These are phyloP conservation scores for Alligator mississippiensis DNA, from an alignment of 2,113 vertebrate species.

Conservation along the genomic window DNA sequence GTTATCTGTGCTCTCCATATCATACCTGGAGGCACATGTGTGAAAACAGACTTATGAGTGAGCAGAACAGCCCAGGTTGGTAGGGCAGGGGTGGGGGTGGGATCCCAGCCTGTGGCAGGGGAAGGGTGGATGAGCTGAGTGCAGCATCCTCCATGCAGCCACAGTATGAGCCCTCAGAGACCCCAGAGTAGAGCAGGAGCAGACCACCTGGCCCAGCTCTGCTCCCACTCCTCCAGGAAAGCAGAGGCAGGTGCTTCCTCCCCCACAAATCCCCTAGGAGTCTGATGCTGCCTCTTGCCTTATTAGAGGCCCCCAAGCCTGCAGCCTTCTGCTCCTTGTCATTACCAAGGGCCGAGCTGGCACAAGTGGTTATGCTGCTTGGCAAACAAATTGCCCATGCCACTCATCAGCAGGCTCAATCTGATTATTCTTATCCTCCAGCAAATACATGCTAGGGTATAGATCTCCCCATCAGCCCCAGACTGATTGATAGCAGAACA, in stretches of 20 bases:
- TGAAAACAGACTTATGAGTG: background rate
- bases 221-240: background rate
- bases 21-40: conserved; percentile 78
- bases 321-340: too few relatives aligned
- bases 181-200: background rate
- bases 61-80: background rate
- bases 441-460: background rate
- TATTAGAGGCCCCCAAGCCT: too few relatives aligned
- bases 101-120: background rate
- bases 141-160: too few relatives aligned
- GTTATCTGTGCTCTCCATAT: conserved; percentile 84
- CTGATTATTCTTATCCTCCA: background rate
- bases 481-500: background rate
- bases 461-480: background rate
- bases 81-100: background rate
- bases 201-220: background rate
- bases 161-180: too few relatives aligned
- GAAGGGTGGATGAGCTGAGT: background rate
- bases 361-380: background rate
- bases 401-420: too few relatives aligned
- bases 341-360: background rate
- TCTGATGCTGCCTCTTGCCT: too few relatives aligned
- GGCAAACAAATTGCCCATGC: background rate
- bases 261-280: background rate
- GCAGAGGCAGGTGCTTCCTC: background rate